These are phyloP conservation scores for Pavo muticus DNA, from an alignment of 2,113 vertebrate genomes.

Conservation along the genomic window DNA sequence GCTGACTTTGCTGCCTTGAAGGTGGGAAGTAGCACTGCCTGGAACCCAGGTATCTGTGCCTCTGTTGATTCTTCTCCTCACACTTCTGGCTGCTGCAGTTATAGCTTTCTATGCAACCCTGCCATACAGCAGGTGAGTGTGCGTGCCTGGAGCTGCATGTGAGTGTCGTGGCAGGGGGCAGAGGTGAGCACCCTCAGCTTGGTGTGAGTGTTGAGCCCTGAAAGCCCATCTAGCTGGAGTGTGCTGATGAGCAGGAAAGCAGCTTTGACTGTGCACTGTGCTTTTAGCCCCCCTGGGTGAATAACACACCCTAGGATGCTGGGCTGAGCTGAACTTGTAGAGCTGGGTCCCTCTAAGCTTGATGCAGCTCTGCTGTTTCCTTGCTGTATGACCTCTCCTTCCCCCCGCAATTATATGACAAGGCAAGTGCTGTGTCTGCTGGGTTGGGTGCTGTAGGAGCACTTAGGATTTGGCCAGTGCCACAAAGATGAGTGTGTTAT, in stretches of 20 bases:
- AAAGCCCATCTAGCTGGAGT: background rate
- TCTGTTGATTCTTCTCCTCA: background rate
- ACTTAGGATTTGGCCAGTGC: background rate
- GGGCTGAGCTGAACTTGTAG: background rate
- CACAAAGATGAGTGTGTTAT: background rate
- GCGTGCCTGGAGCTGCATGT: background rate
- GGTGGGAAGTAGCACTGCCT: background rate
- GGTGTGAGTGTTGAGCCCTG: rapidly evolving
- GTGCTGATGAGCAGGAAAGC: background rate
- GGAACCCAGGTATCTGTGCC: background rate
- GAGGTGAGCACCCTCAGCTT: background rate
- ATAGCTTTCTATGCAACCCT: background rate
- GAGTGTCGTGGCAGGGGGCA: rapidly evolving
- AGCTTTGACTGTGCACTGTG: background rate
- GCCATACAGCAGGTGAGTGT: background rate
- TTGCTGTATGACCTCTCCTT: background rate
- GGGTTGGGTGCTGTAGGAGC: background rate
- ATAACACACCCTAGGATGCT: background rate
- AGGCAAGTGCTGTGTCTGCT: background rate
- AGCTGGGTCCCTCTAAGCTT: background rate
- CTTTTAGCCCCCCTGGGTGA: background rate
- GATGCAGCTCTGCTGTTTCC: background rate
- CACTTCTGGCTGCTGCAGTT: background rate
- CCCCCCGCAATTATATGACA: background rate
- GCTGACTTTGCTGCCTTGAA: background rate